A percentile compares a stretch with the other conserved stretches of the same genome.
These are phyloP conservation scores for Pegea sp. DNA, from an alignment of 23 tunicate species.

Conservation along the genomic window DNA sequence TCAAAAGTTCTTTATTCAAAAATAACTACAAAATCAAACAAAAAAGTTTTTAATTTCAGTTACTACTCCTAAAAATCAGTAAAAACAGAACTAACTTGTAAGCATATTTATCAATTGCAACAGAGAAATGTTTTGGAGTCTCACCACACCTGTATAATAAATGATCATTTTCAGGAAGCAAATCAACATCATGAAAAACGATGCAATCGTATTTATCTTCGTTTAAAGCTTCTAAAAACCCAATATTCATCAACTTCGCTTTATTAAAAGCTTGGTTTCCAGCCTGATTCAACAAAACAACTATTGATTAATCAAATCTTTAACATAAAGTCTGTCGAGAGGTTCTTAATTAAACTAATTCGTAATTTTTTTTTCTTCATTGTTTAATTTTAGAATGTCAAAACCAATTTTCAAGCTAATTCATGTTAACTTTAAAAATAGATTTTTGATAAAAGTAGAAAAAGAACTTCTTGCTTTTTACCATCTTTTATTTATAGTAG, in stretches of 20 bases:
- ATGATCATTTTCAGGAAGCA: slow-evolving; percentile 54
- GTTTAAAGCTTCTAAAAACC: slow-evolving; percentile 42
- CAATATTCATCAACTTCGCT: slow-evolving; percentile 69
- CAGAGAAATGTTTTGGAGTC: slow-evolving; percentile 51
- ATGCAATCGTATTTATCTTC: slow-evolving; percentile 42
- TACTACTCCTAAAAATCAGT: not conserved
- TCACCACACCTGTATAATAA: slow-evolving; percentile 31
- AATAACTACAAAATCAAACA: no score
- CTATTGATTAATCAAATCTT: not conserved
- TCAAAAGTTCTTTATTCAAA: no score
- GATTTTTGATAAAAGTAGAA: no score
- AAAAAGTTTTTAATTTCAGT: no score
- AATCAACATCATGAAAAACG: slow-evolving; percentile 71
- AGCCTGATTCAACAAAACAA: slow-evolving; percentile 27
- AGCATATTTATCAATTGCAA: slow-evolving; percentile 58
- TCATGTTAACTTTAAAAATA: no score
- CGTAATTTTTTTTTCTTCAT: no score
- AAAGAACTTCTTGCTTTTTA: no score
- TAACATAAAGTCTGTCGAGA: no score
- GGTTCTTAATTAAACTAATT: no score
- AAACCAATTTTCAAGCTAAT: no score
- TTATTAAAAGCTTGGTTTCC: slow-evolving; percentile 42
- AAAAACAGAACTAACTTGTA: slow-evolving; percentile 15
- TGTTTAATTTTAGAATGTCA: no score
- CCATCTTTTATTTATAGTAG: no score